A percentile compares a stretch with the other conserved stretches of the same genome.
Conservation (phyloP, 2,888 invertebrate genomes). For the Pseudoips prasinana region DNA sequence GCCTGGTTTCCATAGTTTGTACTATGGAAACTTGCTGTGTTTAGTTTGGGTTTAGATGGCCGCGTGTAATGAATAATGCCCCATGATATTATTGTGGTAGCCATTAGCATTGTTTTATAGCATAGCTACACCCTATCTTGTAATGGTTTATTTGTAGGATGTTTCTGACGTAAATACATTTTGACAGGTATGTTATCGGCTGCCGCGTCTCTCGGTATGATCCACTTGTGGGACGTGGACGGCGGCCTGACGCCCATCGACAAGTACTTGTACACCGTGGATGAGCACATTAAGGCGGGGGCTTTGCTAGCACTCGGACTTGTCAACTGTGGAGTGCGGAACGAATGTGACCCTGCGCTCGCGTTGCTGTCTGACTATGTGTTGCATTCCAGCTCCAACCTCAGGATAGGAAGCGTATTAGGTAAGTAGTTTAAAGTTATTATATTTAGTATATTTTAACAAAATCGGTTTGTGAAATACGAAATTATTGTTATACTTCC, state of each 20-base stretch:
- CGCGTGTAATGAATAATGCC: too few species aligned
- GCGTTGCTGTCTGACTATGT: slow-evolving; percentile 98
- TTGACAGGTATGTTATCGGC: slow-evolving; percentile 95
- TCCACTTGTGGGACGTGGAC: slow-evolving; percentile 99
- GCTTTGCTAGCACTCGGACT: slow-evolving; percentile 98
- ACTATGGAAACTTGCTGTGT: too few species aligned
- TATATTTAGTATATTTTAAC: slow-evolving; percentile 37
- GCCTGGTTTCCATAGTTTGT: too few species aligned
- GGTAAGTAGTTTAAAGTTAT: slow-evolving; percentile 46
- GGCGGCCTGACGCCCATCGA: slow-evolving; percentile 98
- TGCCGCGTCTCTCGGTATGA: slow-evolving; percentile 97
- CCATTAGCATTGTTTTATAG: too few species aligned
- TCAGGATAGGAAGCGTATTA: slow-evolving; percentile 93
- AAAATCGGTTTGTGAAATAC: too few species aligned
- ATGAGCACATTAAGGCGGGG: slow-evolving; percentile 98
- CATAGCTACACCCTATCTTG: too few species aligned
- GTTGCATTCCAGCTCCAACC: slow-evolving; percentile 89
- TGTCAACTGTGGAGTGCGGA: slow-evolving; percentile 97
- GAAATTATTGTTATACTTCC: too few species aligned
- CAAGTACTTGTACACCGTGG: slow-evolving; percentile 97
- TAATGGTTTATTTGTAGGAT: too few species aligned
- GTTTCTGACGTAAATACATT: too few species aligned
- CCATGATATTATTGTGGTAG: too few species aligned
- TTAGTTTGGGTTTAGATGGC: too few species aligned
- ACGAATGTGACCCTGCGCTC: slow-evolving; percentile 98